Base-by-base conservation (phyloP, 2,888 invertebrate species). In the Mechanitis messenoides region DNA sequence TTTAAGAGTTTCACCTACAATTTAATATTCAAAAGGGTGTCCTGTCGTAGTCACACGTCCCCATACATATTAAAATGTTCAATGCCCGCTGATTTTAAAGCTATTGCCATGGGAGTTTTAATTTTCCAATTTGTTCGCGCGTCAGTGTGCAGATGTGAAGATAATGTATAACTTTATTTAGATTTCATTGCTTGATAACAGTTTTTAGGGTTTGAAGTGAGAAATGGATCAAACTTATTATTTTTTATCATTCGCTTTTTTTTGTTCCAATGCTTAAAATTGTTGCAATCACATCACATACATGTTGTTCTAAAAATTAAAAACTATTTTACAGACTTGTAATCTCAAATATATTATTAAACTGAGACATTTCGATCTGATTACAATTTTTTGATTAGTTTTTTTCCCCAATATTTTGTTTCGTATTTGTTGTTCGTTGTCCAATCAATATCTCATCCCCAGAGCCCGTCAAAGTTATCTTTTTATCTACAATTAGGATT, bases 401-500 rank as follows among this genome's bases (percentile, higher is more conserved):
- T 50, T 20, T 50, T 50, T 31, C 53, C 47, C 47, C 33, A 38
- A 56, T 55, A 57, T 53, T 59, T 56, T 53, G 28, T 56, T 45
- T 45, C 31, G 38, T 45, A 31, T 45, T 45, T 38, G 38, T 42
- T 45, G 9, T 45, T 12, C 42, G 56, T 35, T 55, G 45, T 31
- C 62, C 62, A 67, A 67, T 67, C 67, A 68, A 66, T 70, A 60
- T 60, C 46, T 58, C 62, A 59, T 74, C 72, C 75, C 72, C 72
- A 72, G 76, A 58, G 63, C 73, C 76, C 74, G 74, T 76, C 76
- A 81, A 82, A 85, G 82, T 87, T 90, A 89, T 90, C 90, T 89
- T 89, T 90, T 88, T 89, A 90, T 89, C 89, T 88, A 78, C 86
- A 90, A 90, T 90, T 89, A 87, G 87, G 88, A 87, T 89, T 89